Base-by-base conservation (phyloP, 2,797 vertebrate species). In the Propithecus perrieri region DNA sequence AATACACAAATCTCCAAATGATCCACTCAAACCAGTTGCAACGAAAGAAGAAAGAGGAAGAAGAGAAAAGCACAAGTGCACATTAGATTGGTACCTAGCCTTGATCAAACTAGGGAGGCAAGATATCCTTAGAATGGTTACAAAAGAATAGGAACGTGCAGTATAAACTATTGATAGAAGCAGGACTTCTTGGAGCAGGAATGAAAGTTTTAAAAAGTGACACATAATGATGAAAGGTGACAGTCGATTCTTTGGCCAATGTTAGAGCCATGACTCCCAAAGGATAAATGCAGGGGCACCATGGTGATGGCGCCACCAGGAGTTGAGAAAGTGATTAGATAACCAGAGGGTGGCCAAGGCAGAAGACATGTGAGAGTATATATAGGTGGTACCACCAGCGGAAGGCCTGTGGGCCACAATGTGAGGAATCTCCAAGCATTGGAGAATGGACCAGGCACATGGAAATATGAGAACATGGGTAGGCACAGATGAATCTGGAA, bases 231-330 rank as follows among this genome's bases (percentile, higher is more conserved):
- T 83, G 33, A 63, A 76, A 76, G 4, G 28, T 18, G 18, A 15
- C 2, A 6, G 0, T 61, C 14, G 43, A 9, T 14, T 61, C 6
- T 33, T 48, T 53, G 9, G 24, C 17, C 5, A 41, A 12, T 50
- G 14, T 10, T 24, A 12, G 8, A 76, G 2, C 10, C 5, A 3
- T 53, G 14, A 43, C 78, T 94, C 80, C 22, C n/a, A 33, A 71
- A 78, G 15, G 18, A 35, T n/a, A 80, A 65, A 48, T 1, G 18
- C 3, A 24, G 18, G 4, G 11, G 7, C 6, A 3, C 3, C 3
- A 0, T 3, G 2, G 2, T 1, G 9, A 3, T 26, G 18, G 1
- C 71, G 26, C 5, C 15, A 33, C 15, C 28, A 41, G 8, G 28
- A 50, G 3, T 5, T 46, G 59, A 26, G 12, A 33, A 61, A 43